phyloP scores from a whole-genome alignment of 1,140 invertebrate genomes.

The Hyposmocoma kahamanoa region DNA sequence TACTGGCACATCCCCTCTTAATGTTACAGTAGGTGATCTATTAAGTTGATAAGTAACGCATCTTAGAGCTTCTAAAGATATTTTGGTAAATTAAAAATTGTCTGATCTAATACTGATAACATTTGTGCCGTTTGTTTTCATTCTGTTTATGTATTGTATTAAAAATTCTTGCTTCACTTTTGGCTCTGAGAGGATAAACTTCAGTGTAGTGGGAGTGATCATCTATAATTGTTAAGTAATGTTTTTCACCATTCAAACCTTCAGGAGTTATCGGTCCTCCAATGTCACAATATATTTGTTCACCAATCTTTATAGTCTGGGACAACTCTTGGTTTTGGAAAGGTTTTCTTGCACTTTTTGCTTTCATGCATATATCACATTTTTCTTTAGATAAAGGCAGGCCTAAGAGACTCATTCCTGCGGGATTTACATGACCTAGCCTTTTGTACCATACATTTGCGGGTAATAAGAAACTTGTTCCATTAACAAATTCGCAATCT shows the following conservation, averaged over 20 bases:
- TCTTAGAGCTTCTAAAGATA: background rate
- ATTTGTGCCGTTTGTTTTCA: background rate
- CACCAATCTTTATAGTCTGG: too few relatives aligned
- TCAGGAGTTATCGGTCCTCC: too few relatives aligned
- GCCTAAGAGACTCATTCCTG: too few relatives aligned
- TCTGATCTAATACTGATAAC: background rate
- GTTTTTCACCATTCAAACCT: background rate
- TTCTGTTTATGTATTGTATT: background rate
- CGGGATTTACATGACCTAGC: too few relatives aligned
- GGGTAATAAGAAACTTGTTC: too few relatives aligned
- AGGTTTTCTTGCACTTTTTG: too few relatives aligned
- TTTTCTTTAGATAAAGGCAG: too few relatives aligned
- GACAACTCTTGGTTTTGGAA: too few relatives aligned
- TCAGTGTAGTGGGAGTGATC: background rate
- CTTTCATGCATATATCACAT: too few relatives aligned
- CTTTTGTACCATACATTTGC: too few relatives aligned
- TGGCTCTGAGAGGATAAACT: background rate
- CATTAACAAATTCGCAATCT: too few relatives aligned
- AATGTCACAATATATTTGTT: too few relatives aligned
- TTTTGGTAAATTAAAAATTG: background rate
- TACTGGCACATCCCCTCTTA: background rate
- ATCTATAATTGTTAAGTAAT: constrained; percentile 1
- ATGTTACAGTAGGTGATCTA: background rate
- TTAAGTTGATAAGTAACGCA: background rate
- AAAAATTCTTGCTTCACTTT: background rate